phyloP scores from a whole-genome alignment of 2,113 vertebrate genomes.

The Origma solitaria region DNA sequence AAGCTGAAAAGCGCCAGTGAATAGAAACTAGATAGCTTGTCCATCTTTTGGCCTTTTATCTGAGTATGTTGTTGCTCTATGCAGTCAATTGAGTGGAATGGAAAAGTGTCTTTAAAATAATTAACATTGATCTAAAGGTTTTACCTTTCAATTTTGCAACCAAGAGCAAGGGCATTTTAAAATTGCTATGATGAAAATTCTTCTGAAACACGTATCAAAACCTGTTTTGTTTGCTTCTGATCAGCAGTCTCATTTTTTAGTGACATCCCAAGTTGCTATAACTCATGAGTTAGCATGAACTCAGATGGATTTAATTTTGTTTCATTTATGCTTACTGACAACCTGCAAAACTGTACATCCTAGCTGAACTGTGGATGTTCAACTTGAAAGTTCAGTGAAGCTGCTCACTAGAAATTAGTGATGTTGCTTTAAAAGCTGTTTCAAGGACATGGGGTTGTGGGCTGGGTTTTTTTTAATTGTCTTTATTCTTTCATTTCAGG shows the following conservation, averaged over 20 bases:
- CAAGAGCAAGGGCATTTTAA: not conserved
- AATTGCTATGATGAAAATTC: not conserved
- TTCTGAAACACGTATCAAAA: not conserved
- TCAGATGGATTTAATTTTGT: not conserved
- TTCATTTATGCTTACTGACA: accelerated
- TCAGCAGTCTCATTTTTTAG: not conserved
- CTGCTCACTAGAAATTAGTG: not conserved
- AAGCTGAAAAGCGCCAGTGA: not conserved
- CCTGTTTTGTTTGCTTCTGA: not conserved
- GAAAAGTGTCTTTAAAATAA: not conserved
- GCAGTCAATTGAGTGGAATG: not conserved
- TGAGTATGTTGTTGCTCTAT: accelerated
- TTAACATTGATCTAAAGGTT: not conserved
- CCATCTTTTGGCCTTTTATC: not conserved
- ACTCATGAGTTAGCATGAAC: not conserved
- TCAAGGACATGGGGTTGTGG: not conserved
- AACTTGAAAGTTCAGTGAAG: not conserved
- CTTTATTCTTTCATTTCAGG: slow-evolving; percentile 71
- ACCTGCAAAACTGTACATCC: accelerated
- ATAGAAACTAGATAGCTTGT: not conserved
- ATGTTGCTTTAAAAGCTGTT: not conserved
- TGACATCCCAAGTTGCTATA: not conserved
- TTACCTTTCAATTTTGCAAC: not conserved
- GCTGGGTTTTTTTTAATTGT: not conserved
- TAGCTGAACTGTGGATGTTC: not conserved